phyloP scores from a whole-genome alignment of 2,113 vertebrate species.

The Chlorodrepanis virens region DNA sequence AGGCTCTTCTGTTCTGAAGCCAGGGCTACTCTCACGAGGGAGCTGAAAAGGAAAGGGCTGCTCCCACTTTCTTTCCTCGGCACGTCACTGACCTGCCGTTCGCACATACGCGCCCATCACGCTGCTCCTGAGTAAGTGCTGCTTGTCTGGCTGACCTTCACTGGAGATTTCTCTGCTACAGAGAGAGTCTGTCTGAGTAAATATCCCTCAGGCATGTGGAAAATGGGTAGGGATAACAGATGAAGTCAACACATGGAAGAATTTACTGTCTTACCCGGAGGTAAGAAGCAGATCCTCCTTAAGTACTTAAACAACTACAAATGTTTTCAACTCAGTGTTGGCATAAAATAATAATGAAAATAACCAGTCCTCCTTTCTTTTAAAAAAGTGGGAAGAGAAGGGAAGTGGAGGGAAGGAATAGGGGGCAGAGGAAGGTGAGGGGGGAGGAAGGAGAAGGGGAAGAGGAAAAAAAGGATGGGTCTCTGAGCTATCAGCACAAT shows the following conservation, averaged over 20 bases:
- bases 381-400: not conserved
- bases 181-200: not conserved
- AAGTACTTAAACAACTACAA: conserved; percentile 50
- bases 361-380: not conserved
- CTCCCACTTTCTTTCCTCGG: not conserved
- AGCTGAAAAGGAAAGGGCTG: not conserved
- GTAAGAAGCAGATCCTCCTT: conserved; percentile 32
- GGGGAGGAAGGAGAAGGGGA: not conserved
- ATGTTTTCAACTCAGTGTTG: conserved; percentile 36
- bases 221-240: not conserved
- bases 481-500: not conserved
- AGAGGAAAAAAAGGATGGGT: not conserved
- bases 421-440: not conserved
- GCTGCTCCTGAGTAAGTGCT: not conserved
- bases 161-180: not conserved
- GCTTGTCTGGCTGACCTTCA: not conserved
- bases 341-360: conserved; percentile 38
- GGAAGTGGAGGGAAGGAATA: not conserved
- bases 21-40: not conserved
- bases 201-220: not conserved
- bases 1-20: not conserved
- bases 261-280: conserved; percentile 26
- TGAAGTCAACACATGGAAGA: conserved; percentile 13
- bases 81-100: not conserved
- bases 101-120: not conserved